These are phyloP conservation scores for Spatulosminthurus flaviceps DNA, from an alignment of 2,888 invertebrate species.

Conservation along the genomic window DNA sequence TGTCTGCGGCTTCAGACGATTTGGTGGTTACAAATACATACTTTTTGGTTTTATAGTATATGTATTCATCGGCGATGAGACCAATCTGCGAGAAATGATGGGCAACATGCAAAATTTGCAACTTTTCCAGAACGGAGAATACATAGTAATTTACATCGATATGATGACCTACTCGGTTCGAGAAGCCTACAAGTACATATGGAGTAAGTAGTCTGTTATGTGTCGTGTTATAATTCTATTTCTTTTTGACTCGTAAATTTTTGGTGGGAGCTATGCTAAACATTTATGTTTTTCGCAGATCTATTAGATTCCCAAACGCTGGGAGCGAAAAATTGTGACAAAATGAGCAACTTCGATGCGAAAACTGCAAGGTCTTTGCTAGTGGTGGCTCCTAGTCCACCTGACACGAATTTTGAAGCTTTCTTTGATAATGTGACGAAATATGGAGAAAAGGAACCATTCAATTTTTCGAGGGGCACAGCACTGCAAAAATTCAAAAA, in stretches of 20 bases:
- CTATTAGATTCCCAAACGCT: constrained; percentile 40
- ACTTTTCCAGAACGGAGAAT: constrained; percentile 89
- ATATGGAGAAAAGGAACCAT: constrained; percentile 82
- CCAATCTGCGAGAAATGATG: constrained; percentile 89
- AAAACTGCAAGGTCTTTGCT: constrained; percentile 79
- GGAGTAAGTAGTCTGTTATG: constrained; percentile 73
- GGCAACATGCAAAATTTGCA: constrained; percentile 87
- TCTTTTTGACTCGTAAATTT: too few relatives aligned
- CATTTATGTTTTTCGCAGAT: constrained; percentile 33
- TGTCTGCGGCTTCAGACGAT: too few relatives aligned
- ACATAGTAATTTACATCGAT: constrained; percentile 94
- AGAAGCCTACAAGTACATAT: constrained; percentile 80
- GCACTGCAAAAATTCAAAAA: constrained; percentile 68
- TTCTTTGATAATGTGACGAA: constrained; percentile 83
- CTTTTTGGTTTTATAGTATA: constrained; percentile 78
- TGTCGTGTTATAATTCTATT: too few relatives aligned
- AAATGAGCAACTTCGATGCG: constrained; percentile 63
- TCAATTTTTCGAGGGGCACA: constrained; percentile 72
- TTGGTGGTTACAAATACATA: too few relatives aligned
- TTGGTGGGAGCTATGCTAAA: too few relatives aligned
- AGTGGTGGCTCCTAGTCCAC: constrained; percentile 89
- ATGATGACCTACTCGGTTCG: constrained; percentile 83
- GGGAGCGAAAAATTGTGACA: constrained; percentile 50
- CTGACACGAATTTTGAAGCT: constrained; percentile 72
- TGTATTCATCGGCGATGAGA: constrained; percentile 88